phyloP scores from a whole-genome alignment of 2,888 invertebrate genomes.

The Philereme vetulata region DNA sequence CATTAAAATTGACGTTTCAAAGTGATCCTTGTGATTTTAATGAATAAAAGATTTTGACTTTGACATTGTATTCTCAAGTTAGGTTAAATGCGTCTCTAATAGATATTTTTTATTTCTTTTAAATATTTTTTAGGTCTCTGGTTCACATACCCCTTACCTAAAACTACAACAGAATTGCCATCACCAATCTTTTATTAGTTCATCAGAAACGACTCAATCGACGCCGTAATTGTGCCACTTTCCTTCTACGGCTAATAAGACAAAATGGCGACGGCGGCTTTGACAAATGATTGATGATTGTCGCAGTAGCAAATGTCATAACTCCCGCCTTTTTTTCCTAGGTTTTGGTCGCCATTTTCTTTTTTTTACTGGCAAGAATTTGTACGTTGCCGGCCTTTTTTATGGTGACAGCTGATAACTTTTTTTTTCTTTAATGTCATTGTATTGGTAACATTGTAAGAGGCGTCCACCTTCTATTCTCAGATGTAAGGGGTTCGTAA shows the following conservation, averaged over 20 bases:
- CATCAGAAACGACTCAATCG: constrained; percentile 59
- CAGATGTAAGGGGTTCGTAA: constrained; percentile 8
- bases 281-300: constrained; percentile 70
- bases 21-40: no score
- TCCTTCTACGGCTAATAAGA: constrained; percentile 70
- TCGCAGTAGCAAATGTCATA: constrained; percentile 62
- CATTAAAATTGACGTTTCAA: no score
- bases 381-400: constrained; percentile 25
- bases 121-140: no score
- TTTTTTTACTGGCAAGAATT: constrained; percentile 34
- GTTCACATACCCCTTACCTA: no score
- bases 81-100: no score
- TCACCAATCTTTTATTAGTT: constrained; percentile 43
- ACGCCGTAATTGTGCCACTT: constrained; percentile 56
- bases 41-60: no score
- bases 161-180: constrained; percentile 27
- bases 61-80: no score
- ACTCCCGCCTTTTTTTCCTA: constrained; percentile 40
- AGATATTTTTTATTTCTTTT: no score
- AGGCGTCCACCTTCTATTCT: constrained; percentile 12
- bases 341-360: constrained; percentile 39
- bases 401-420: constrained; percentile 22
- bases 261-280: constrained; percentile 65
- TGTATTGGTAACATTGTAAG: constrained; percentile 3
- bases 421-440: constrained; percentile 24